Evolutionary conservation across 2,888 invertebrate species (phyloP), one percentile per base, ranked within the genome.

Genomic region (Anoplius nigerrimus): DNA sequence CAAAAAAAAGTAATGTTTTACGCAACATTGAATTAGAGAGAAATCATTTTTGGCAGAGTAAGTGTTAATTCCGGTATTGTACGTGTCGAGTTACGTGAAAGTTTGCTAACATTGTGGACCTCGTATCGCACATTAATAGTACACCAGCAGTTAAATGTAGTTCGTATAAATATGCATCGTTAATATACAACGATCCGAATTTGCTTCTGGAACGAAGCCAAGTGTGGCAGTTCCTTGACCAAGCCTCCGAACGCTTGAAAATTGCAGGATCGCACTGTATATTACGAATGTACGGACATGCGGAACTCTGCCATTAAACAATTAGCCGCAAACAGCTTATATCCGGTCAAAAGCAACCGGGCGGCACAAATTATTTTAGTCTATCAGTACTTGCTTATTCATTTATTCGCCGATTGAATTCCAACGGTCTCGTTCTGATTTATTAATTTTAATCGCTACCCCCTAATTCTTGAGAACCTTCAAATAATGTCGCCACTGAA

Each of bases 181-280:
- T 24, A 52, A 21, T 24, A 48, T 53, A 61, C 27, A 54, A 42
- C 42, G 27, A 61, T 52, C 16, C 63, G 63, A 66, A 69, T 43
- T 46, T 55, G 18, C 48, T 4, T 8, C 55, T 78, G 80, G 72
- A 70, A 6, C 5, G 3, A 24, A 2, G 77, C 79, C 79, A 79
- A 77, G 27, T 71, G 74, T 75, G 62, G 74, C 77, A 53, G 69
- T 72, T 69, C 69, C 76, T 77, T 77, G 75, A 74, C 72, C 77
- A 72, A 66, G 54, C 59, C 55, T 56, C 42, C 2, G 16, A 48
- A 24, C 24, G 3, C 20, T 61, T 66, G 34, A 46, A 68, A 74
- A 64, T 46, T 72, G 69, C 55, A 16, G 8, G 13, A 63, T 21
- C 53, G 34, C 24, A 11, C 43, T 15, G 18, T 43, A 18, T 43